Evolutionary conservation across 2,113 vertebrate species (phyloP), one percentile per base, ranked within the genome.

Genomic region (Prunella himalayana): DNA sequence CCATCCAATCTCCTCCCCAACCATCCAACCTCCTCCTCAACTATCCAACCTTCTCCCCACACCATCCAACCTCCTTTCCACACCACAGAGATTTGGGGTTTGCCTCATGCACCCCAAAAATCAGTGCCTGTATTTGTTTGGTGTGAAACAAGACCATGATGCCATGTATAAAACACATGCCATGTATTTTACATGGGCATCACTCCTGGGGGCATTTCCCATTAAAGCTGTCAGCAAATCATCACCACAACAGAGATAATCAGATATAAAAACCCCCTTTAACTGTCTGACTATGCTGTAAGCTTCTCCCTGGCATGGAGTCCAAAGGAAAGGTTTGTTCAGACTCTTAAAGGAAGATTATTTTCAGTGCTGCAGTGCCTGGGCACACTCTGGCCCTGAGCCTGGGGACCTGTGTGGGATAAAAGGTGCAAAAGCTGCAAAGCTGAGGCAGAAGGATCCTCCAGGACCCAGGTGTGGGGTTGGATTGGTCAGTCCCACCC

Each of bases 131-230:
- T 12, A 2, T 59, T 47, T 56, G 6, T 30, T 39, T 35, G 3
- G 0, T 24, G 37, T 31, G 33, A 18, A 87, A 54, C 6, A 12
- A 42, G 35, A 13, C 47, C 44, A 0, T 4, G 11, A 31, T 6
- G 14, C 22, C 0, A 0, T 37, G 37, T 37, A 37, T 37, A 37
- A 37, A 37, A 37, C 37, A 37, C 37, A 37, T 37, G 37, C 37
- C 37, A 37, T 37, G 37, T 20, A 10, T 47, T 88, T 90, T 16
- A 45, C 66, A 31, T 1, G 11, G 41, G 19, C 14, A 30, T 28
- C 23, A 0, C 18, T 49, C 37, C 45, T 0, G 2, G 7, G 42
- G 6, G 5, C 0, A 3, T 65, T 70, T 69, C n/a, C 64, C 0
- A 0, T 11, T 51, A 5, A 39, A 65, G 28, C 12, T 47, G 7